Base-by-base conservation (phyloP, 1,140 invertebrate species). In the Sycophila sp. region DNA sequence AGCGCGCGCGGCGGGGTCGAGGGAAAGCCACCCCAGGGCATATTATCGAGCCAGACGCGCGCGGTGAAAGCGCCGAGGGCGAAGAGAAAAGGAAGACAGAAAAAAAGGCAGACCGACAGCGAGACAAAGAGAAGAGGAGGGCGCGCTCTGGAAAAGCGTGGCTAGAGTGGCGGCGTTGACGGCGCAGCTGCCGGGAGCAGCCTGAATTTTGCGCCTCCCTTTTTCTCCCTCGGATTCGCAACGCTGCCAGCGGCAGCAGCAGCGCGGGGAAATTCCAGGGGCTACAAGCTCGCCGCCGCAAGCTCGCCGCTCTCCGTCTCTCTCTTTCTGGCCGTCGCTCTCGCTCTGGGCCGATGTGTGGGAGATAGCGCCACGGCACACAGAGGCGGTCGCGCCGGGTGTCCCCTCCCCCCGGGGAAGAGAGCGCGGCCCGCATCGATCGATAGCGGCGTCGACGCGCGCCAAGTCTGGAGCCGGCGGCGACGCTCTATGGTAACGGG, bases 11-110 rank as follows among this genome's bases (percentile, higher is more conserved):
- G 28, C 45, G 40, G 68, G 56, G 34, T 30, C 13, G n/a, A 36
- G 19, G 64, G 62, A 56, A 65, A 32, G 28, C 17, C 47, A 63
- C 49, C 75, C 73, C 42, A 71, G 73, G 59, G 55, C 70, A 72
- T 75, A 81, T 81, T 81, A 81, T 81, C 76, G 73, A 55, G 47
- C 72, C 75, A 81, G 79, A 82, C 79, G 75, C 26, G 72, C 78
- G 79, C 75, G 77, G 78, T 75, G 76, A 82, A 78, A 81, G 78
- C 77, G 47, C 55, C 53, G 49, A 72, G 40, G 66, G 58, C 72
- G 0, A 28, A 1, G 19, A 4, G n/a, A 42, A 28, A 22, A 51
- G 19, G n/a, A 34, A 34, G 28, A 67, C 60, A 64, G 71, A 76
- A 65, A 62, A 60, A 58, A 60, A 45, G 38, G 22, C 56, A 47